Evolutionary conservation across 2,797 vertebrate genomes (phyloP), one percentile per base, ranked within the genome.

Genomic region (Leptoclinus maculatus): DNA sequence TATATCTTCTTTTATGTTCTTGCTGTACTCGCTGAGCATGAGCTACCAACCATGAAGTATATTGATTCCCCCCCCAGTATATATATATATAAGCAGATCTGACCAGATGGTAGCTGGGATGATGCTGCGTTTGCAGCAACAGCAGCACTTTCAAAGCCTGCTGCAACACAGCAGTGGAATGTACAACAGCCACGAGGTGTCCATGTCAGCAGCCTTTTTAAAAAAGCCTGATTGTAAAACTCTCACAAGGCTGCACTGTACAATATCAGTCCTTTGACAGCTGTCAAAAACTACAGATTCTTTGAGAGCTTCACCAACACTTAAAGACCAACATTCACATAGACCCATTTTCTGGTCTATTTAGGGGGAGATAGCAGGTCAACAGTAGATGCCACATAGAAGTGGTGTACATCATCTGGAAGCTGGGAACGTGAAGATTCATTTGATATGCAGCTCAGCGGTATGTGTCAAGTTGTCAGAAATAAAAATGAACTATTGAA

Each of bases 31-130:
- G 51, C 72, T 71, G 66, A 83, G 79, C 41, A 49, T 75, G 79
- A 85, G 83, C 82, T 87, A 62, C 83, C 81, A 88, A 74, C 83
- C 71, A 66, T 85, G 63, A 57, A 76, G 76, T 60, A 68, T 85
- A 85, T 88, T 80, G 84, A 87, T 86, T 9, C 39, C 54, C 53
- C 60, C 74, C 36, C 29, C 74, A 62, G 73, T 74, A 82, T 83
- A 78, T 79, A 79, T 74, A 82, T 83, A 78, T 79, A 79, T 82
- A 79, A 80, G 78, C 67, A 82, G 76, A 82, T 79, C 66, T 54
- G 51, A 82, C 67, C 83, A 89, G 78, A 91, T 88, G 81, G 84
- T 78, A 54, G 64, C 71, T 72, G 82, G 71, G 63, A 71, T 83
- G 71, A 71, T 66, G 66, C 73, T 81, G 75, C 70, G 53, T 66